These are phyloP conservation scores for Philopotamus ludificatus DNA, from an alignment of 1,140 invertebrate genomes.

Conservation along the genomic window DNA sequence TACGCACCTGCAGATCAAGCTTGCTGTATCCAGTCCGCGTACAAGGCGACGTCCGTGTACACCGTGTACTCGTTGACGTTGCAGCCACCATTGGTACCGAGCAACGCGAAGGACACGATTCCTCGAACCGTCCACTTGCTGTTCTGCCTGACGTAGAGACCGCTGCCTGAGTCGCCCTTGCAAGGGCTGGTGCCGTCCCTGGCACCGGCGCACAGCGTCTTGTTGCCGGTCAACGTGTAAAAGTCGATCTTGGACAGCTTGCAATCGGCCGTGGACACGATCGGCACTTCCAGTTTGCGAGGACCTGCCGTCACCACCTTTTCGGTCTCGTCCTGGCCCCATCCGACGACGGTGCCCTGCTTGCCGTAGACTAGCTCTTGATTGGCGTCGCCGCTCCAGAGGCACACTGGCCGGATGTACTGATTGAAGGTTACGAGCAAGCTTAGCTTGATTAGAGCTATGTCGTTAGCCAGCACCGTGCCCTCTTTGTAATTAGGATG, in stretches of 20 bases:
- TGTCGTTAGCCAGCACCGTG: slow-evolving; percentile 47
- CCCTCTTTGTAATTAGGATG: slow-evolving; percentile 47
- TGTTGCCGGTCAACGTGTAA: slow-evolving; percentile 40
- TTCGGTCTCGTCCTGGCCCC: slow-evolving; percentile 47
- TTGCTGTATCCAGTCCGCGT: slow-evolving; percentile 49
- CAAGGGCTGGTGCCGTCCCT: slow-evolving; percentile 50
- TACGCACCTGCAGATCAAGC: no score
- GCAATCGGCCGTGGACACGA: slow-evolving; percentile 48
- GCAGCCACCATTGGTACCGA: slow-evolving; percentile 48
- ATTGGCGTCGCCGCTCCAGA: slow-evolving; percentile 50
- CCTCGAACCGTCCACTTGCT: slow-evolving; percentile 53
- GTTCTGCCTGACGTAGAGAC: slow-evolving; percentile 44
- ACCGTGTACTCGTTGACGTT: slow-evolving; percentile 54
- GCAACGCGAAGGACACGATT: slow-evolving; percentile 51
- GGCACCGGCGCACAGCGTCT: slow-evolving; percentile 54
- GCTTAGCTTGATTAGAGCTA: slow-evolving; percentile 48
- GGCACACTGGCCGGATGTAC: slow-evolving; percentile 54
- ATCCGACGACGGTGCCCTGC: slow-evolving; percentile 51
- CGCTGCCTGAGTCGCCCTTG: slow-evolving; percentile 54
- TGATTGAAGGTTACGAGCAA: slow-evolving; percentile 43
- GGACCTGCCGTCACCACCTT: slow-evolving; percentile 43
- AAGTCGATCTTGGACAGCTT: slow-evolving; percentile 41
- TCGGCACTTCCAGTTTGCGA: slow-evolving; percentile 44
- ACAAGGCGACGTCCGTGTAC: slow-evolving; percentile 56
- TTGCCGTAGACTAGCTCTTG: slow-evolving; percentile 47